Evolutionary conservation across 2,113 vertebrate species (phyloP).

Genomic region (Platichthys flesus): DNA sequence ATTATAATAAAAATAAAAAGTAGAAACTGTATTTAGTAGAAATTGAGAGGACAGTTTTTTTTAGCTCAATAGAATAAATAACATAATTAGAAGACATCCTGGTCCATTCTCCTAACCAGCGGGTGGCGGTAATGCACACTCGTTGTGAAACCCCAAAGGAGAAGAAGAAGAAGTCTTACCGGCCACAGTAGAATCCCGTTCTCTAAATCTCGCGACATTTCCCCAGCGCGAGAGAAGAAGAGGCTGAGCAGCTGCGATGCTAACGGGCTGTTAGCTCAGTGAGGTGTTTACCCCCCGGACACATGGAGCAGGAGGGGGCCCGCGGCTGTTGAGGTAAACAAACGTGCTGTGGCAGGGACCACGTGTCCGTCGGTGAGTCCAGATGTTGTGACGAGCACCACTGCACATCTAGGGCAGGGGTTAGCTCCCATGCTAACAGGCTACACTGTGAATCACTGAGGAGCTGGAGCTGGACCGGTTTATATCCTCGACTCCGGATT

Average conservation of each 20-base stretch:
- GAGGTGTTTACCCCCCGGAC: background rate
- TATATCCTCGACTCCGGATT: background rate
- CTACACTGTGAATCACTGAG: background rate
- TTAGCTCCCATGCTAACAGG: conserved; percentile 32
- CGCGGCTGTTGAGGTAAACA: conserved; percentile 33
- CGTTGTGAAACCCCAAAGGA: too few species aligned
- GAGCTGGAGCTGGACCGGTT: background rate
- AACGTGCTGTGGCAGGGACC: background rate
- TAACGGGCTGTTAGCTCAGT: conserved; percentile 36
- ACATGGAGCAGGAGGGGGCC: conserved; percentile 7
- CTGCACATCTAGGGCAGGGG: background rate
- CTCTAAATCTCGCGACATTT: conserved; percentile 41
- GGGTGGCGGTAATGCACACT: too few species aligned
- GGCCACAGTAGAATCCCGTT: conserved; percentile 27
- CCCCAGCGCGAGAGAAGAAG: background rate
- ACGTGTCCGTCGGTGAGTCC: rapidly evolving
- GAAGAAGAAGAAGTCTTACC: background rate
- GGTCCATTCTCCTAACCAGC: too few species aligned
- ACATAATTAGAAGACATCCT: too few species aligned
- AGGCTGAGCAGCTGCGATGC: conserved; percentile 6
- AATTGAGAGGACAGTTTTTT: too few species aligned
- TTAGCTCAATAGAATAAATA: too few species aligned
- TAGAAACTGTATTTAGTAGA: too few species aligned
- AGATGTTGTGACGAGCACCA: background rate
- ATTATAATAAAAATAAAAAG: too few species aligned